Conservation (phyloP, 1,140 invertebrate genomes). For the Sycobia sp. region DNA sequence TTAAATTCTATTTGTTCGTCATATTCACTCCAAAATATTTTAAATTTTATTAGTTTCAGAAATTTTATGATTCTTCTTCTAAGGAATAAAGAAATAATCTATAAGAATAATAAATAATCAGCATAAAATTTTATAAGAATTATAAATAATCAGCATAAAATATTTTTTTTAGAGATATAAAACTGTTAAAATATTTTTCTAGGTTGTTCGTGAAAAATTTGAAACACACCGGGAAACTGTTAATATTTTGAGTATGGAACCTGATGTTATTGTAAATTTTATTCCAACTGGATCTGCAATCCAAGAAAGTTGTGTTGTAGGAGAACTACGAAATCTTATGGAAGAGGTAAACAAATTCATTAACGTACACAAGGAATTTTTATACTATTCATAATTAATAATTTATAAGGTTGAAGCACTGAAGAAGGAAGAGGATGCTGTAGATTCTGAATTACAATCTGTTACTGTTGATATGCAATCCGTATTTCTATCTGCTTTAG, state of each 20-base stretch:
- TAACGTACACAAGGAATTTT: not conserved
- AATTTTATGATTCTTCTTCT: too few relatives aligned
- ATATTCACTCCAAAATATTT: too few relatives aligned
- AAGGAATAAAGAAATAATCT: too few relatives aligned
- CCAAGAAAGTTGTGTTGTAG: conserved; percentile 67
- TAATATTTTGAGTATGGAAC: conserved; percentile 78
- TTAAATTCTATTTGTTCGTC: too few relatives aligned
- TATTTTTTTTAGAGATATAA: too few relatives aligned
- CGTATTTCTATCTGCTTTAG: conserved; percentile 79
- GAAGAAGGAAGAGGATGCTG: conserved; percentile 86
- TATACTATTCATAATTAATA: not conserved
- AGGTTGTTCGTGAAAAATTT: conserved; percentile 87
- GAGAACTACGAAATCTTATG: conserved; percentile 80
- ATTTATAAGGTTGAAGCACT: conserved; percentile 77
- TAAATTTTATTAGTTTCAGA: too few relatives aligned
- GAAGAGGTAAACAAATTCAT: conserved; percentile 63
- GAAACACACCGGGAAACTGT: conserved; percentile 80
- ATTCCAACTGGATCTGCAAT: conserved; percentile 68
- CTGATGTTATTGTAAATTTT: conserved; percentile 67
- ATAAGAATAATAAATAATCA: too few relatives aligned
- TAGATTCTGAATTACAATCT: conserved; percentile 87
- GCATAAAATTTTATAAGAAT: too few relatives aligned
- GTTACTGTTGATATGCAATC: conserved; percentile 84
- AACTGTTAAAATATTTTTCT: too few relatives aligned
- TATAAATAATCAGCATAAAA: too few relatives aligned